Base-by-base conservation (phyloP, 2,888 invertebrate genomes). In the Ophion ventricosus region DNA sequence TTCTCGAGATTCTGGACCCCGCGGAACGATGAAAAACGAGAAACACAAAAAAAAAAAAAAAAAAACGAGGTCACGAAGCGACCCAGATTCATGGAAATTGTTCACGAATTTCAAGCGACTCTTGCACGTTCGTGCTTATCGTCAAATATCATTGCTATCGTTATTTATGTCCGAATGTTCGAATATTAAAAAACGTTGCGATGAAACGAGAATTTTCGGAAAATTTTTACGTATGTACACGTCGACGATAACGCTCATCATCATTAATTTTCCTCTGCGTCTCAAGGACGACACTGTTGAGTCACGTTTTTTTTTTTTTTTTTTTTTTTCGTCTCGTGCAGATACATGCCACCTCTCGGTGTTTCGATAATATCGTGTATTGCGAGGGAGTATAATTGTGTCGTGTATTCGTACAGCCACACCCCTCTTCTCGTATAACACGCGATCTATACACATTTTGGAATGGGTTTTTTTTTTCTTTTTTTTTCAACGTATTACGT, bases 361-460 rank as follows among this genome's bases (percentile, higher is more conserved):
- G 29, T n/a, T n/a, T 81, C 78, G 59, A 79, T 70, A 75, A 83
- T 70, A 54, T 67, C 25, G 54, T 56, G 26, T 63, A 29, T 69
- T 4, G 59, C 29, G 59, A 14, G 17, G 0, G 49, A 43, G 29
- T 29, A 69, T 1, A 75, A 75, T 23, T 35, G 40, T 54, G 54
- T 26, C 26, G 40, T 59, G 40, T 29, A n/a, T 49, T 49, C 57
- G 40, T 67, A 78, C 66, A 73, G 84, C 84, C 84, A 84, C 84
- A 84, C 84, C 84, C 80, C 82, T 79, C 72, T 66, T 84, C 79
- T 84, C 84, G 23, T 67, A 84, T 84, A 84, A 82, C 84, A 49
- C 73, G 35, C 57, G 75, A 69, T 72, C 78, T 79, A 75, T 81
- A 72, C 54, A 81, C 54, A 77, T 80, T 81, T 74, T 54, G 56